A percentile compares a stretch with the other conserved stretches of the same genome.
Evolutionary conservation across 2,113 vertebrate species (phyloP).

Genomic region (Dolichallabes microphthalmus): DNA sequence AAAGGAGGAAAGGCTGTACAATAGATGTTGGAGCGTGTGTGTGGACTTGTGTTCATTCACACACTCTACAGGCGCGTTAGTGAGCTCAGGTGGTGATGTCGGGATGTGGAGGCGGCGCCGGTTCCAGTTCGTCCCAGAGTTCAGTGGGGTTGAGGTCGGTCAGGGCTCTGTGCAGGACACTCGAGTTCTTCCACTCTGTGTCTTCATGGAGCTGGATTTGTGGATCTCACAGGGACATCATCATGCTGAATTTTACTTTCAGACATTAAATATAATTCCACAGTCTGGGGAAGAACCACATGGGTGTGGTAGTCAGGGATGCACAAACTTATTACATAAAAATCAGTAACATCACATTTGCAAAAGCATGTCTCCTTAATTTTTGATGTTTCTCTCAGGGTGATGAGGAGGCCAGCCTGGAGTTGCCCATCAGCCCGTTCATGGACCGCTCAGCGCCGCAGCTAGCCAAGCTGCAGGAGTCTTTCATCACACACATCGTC

Average conservation of each 20-base stretch:
- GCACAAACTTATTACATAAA: neutral
- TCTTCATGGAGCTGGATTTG: neutral
- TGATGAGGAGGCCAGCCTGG: constrained; percentile 91
- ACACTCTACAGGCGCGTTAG: too few species aligned
- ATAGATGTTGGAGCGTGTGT: too few species aligned
- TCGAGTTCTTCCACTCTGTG: neutral
- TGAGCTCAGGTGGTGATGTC: too few species aligned
- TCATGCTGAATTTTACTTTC: neutral
- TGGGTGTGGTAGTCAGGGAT: neutral
- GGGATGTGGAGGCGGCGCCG: too few species aligned
- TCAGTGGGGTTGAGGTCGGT: neutral
- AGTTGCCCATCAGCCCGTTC: constrained; percentile 93
- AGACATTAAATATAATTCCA: neutral
- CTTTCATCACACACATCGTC: constrained; percentile 98
- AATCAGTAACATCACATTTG: neutral
- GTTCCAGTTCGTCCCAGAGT: too few species aligned
- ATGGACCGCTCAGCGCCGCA: constrained; percentile 97
- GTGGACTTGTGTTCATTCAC: too few species aligned
- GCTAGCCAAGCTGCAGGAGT: constrained; percentile 95
- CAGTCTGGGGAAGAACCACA: neutral
- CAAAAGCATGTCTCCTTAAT: neutral
- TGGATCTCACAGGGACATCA: neutral
- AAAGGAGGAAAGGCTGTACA: neutral
- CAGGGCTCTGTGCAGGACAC: neutral
- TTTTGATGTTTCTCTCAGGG: constrained; percentile 71